phyloP scores from a whole-genome alignment of 2,113 vertebrate genomes.

The Pycnonotus jocosus region DNA sequence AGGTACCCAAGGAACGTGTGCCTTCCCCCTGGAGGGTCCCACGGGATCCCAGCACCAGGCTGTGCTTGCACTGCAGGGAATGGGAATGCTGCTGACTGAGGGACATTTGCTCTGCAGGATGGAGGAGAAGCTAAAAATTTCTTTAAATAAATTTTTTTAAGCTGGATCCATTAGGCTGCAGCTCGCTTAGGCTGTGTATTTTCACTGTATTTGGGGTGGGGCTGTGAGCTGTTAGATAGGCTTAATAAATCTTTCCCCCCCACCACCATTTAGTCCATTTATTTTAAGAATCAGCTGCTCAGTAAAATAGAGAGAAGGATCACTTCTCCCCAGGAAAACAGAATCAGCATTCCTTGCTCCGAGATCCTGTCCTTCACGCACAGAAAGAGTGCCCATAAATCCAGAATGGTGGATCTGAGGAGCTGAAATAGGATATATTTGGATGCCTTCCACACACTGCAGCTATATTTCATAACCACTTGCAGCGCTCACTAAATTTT shows the following conservation, averaged over 20 bases:
- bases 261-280: background rate
- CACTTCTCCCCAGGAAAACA: background rate
- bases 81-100: conserved; percentile 20
- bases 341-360: conserved; percentile 15
- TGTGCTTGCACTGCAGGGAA: background rate
- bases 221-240: background rate
- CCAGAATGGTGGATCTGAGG: conserved; percentile 14
- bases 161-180: background rate
- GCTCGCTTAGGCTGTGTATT: background rate
- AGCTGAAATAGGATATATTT: conserved; percentile 48
- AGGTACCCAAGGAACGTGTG: background rate
- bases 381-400: conserved; percentile 32
- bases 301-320: conserved; percentile 17
- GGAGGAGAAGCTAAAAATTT: background rate
- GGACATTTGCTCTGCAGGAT: background rate
- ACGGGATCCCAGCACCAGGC: background rate
- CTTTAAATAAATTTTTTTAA: conserved; percentile 8
- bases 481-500: conserved; percentile 10
- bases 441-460: conserved; percentile 53
- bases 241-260: background rate
- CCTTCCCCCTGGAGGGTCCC: background rate
- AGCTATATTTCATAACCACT: conserved; percentile 52
- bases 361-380: conserved; percentile 41
- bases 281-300: conserved; percentile 8
- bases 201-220: background rate